Evolutionary conservation across 2,888 invertebrate genomes (phyloP).

Genomic region (Nomada lathburiana): DNA sequence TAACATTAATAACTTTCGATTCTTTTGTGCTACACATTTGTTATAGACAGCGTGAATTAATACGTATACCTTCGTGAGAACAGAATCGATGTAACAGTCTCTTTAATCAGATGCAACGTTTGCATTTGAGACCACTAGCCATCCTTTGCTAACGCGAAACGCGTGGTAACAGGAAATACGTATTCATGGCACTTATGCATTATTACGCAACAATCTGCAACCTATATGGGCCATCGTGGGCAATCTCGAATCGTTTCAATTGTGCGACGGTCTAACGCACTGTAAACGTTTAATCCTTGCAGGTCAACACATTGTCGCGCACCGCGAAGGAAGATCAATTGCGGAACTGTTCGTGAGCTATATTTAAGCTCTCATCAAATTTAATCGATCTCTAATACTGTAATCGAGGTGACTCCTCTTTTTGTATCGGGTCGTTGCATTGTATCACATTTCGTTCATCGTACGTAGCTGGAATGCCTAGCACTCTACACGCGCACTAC

Average conservation of each 20-base stretch:
- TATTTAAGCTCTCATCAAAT: constrained; percentile 3
- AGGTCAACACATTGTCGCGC: neutral
- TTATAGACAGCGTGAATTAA: neutral
- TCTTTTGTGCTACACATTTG: neutral
- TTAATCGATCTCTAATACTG: constrained; percentile 1
- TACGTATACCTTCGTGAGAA: neutral
- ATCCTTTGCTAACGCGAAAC: constrained; percentile 42
- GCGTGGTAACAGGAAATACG: constrained; percentile 46
- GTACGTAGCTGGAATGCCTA: too few relatives aligned
- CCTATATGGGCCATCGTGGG: constrained; percentile 32
- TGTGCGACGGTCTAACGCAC: constrained; percentile 24
- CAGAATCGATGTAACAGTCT: neutral
- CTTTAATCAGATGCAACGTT: constrained; percentile 12
- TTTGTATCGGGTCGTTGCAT: neutral
- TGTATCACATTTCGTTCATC: too few relatives aligned
- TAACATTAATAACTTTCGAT: too few relatives aligned
- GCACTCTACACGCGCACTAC: too few relatives aligned
- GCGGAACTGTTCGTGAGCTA: neutral
- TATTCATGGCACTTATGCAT: constrained; percentile 44
- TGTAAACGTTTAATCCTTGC: constrained; percentile 32
- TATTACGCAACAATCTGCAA: constrained; percentile 55
- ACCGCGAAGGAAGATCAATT: neutral
- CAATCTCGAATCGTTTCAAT: constrained; percentile 30
- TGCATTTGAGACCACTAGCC: constrained; percentile 1
- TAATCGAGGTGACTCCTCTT: neutral